Evolutionary conservation across 2,113 vertebrate genomes (phyloP).

Genomic region (Trematocara marginatum): DNA sequence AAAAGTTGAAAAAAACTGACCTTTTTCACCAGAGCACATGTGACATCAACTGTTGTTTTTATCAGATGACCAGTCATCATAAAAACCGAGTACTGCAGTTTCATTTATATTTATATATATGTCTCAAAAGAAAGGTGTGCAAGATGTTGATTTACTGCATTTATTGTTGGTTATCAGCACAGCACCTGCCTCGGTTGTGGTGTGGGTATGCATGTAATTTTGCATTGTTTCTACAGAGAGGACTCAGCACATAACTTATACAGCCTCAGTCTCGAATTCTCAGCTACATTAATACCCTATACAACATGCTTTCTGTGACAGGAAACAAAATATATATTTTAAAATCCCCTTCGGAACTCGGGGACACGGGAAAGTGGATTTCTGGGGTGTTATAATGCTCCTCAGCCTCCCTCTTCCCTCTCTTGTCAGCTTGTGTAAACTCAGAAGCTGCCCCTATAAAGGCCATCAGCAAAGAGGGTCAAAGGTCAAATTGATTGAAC

Average conservation of each 20-base stretch:
- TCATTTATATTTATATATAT: background rate
- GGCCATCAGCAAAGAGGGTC: background rate
- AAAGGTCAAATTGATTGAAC: slow-evolving; percentile 23
- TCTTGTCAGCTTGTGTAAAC: background rate
- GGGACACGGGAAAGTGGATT: background rate
- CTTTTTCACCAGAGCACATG: slow-evolving; percentile 18
- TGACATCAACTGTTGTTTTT: slow-evolving; percentile 19
- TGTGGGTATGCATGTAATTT: background rate
- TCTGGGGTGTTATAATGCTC: background rate
- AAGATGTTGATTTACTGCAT: background rate
- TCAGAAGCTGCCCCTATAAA: background rate
- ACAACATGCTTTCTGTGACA: background rate
- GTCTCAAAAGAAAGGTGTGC: background rate
- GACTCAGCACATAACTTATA: background rate
- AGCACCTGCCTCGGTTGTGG: background rate
- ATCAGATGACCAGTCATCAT: background rate
- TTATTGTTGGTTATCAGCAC: background rate
- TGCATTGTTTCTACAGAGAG: background rate
- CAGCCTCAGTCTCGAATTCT: background rate
- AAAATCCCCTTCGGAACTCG: background rate
- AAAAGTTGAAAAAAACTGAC: slow-evolving; percentile 28
- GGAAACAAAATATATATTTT: background rate
- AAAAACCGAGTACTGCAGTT: background rate
- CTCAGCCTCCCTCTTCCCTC: background rate
- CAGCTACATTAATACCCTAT: background rate